Base-by-base conservation (phyloP, 1,140 invertebrate genomes). In the Drosophila tani region DNA sequence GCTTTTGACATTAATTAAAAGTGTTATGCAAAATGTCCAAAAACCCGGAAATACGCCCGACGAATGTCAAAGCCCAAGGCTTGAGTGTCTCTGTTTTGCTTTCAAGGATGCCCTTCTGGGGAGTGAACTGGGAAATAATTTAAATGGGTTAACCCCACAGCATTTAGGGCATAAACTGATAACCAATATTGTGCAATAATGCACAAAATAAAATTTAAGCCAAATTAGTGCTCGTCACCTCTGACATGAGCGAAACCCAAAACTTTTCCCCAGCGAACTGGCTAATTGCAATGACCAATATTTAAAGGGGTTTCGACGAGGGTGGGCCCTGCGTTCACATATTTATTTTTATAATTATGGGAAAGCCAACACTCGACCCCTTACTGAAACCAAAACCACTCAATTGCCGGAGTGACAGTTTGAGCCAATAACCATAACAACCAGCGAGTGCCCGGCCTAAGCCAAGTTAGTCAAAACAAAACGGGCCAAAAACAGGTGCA, bases 381-480 rank as follows among this genome's bases (percentile, higher is more conserved):
- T 19, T 11, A 24, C 6, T 1, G 38, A 17, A 60, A 73, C 2
- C 27, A 17, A 60, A 73, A 73, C 5, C 53, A 73, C 70, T 73
- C 70, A 60, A 60, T 50, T 14, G 15, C 8, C 43, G 46, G 81
- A 88, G 84, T 81, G 73, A 63, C 59, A 24, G 19, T 59, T 76
- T 77, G 76, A 80, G 81, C 56, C 58, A 49, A 91, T 90, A 76
- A 80, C 85, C 85, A 90, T 90, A 90, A 90, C 85, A 90, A 90
- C 85, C 63, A 65, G 62, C 49, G 68, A 69, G 64, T 60, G 49
- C 38, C 43, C 49, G 71, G 78, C 64, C 75, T 58, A 76, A 69
- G 79, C 63, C 75, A 74, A 88, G 59, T 90, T 90, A 83, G 86
- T 77, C 86, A 90, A 90, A 90, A 90, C 86, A 90, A 82, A 87